Evolutionary conservation across 2,113 vertebrate species (phyloP).

Genomic region (Coptodon rendalli): DNA sequence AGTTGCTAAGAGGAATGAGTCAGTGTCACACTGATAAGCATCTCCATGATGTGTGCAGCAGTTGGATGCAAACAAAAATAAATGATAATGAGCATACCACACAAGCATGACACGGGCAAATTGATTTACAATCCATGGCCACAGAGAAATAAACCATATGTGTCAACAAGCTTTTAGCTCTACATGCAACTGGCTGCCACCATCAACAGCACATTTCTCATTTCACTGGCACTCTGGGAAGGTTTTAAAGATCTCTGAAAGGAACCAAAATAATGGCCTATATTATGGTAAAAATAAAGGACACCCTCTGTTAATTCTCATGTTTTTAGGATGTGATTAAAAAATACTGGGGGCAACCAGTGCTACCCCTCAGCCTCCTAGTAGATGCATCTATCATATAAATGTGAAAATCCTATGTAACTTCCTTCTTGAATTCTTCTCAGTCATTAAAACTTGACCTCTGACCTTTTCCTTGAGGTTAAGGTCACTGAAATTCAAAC

Average conservation of each 20-base stretch:
- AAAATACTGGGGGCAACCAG: background rate
- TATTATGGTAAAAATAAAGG: background rate
- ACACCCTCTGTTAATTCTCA: background rate
- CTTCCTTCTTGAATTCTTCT: background rate
- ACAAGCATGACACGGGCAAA: slow-evolving; percentile 5
- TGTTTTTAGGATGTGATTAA: background rate
- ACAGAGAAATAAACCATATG: slow-evolving; percentile 51
- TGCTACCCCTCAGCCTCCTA: background rate
- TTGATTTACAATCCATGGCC: slow-evolving; percentile 40
- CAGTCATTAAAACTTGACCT: background rate
- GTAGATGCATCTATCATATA: background rate
- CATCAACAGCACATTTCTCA: slow-evolving; percentile 28
- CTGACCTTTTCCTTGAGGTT: background rate
- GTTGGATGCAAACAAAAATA: slow-evolving; percentile 26
- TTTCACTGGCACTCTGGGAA: slow-evolving; percentile 29
- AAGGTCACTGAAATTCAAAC: background rate
- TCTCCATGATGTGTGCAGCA: background rate
- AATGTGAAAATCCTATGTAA: background rate
- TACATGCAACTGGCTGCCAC: slow-evolving; percentile 23
- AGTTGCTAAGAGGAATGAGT: background rate
- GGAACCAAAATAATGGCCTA: background rate
- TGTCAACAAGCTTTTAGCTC: slow-evolving; percentile 49
- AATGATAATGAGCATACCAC: slow-evolving; percentile 22
- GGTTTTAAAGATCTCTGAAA: slow-evolving; percentile 28
- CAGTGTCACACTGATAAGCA: background rate